Percentiles rank a stretch among this genome's conserved stretches.
Conservation (phyloP, 1,140 invertebrate species). For the Melitaea cinxia region DNA sequence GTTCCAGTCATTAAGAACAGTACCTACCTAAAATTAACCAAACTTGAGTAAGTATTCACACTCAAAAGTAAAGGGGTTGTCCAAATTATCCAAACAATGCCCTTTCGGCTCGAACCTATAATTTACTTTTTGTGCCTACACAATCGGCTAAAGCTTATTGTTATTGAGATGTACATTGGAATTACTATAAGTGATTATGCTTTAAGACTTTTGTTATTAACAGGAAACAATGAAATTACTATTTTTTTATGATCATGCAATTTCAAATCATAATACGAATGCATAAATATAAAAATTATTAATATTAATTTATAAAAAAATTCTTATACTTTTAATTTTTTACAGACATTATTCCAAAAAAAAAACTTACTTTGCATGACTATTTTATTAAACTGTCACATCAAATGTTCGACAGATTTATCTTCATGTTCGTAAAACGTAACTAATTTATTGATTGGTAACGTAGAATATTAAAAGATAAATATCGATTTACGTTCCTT, state of each 20-base stretch:
- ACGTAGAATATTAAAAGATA: too few relatives aligned
- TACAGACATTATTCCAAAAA: too few relatives aligned
- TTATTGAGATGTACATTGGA: slow-evolving; percentile 20
- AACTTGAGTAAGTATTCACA: slow-evolving; percentile 23
- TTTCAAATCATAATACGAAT: neutral
- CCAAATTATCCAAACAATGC: slow-evolving; percentile 36
- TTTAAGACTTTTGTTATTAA: neutral
- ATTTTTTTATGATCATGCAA: neutral
- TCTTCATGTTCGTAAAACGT: too few relatives aligned
- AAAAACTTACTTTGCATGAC: too few relatives aligned
- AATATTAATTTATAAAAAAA: neutral
- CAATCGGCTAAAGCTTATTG: slow-evolving; percentile 28
- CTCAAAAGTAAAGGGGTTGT: slow-evolving; percentile 30
- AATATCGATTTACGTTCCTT: too few relatives aligned
- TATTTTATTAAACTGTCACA: too few relatives aligned
- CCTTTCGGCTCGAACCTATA: slow-evolving; percentile 25
- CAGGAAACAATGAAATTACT: neutral
- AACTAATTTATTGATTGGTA: too few relatives aligned
- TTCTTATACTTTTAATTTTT: neutral
- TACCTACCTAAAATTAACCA: slow-evolving; percentile 29
- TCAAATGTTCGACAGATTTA: too few relatives aligned
- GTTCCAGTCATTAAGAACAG: slow-evolving; percentile 31
- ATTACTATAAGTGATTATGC: slow-evolving; percentile 17
- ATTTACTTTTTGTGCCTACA: slow-evolving; percentile 33
- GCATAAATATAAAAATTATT: neutral